Evolutionary conservation across 2,113 vertebrate species (phyloP).

Genomic region (Damaliscus lunatus): DNA sequence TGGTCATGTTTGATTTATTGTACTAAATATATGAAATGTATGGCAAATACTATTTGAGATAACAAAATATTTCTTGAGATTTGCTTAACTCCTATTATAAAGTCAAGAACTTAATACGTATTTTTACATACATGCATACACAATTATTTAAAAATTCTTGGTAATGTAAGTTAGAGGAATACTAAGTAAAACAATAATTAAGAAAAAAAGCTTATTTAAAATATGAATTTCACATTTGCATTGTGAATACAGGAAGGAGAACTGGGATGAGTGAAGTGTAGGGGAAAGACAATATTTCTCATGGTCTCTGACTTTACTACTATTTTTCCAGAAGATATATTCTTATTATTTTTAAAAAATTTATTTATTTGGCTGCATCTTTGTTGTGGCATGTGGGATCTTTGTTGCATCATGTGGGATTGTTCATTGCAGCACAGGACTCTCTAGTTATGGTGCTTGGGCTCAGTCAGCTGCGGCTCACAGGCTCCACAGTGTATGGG

Average conservation of each 20-base stretch:
- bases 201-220: neutral
- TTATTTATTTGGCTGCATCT: neutral
- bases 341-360: neutral
- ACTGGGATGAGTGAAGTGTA: neutral
- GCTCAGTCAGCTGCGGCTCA: neutral
- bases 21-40: neutral
- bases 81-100: neutral
- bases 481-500: accelerated
- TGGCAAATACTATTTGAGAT: neutral
- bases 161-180: neutral
- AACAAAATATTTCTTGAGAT: neutral
- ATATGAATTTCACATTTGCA: neutral
- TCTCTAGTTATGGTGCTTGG: neutral
- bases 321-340: neutral
- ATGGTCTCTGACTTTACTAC: neutral
- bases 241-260: neutral
- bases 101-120: neutral
- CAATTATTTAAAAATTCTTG: neutral
- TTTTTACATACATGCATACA: neutral
- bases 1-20: neutral
- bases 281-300: neutral
- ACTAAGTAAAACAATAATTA: neutral
- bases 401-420: neutral
- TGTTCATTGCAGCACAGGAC: neutral
- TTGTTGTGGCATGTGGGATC: neutral